These are phyloP conservation scores for Clupea harengus DNA, from an alignment of 2,113 vertebrate species.

Conservation along the genomic window DNA sequence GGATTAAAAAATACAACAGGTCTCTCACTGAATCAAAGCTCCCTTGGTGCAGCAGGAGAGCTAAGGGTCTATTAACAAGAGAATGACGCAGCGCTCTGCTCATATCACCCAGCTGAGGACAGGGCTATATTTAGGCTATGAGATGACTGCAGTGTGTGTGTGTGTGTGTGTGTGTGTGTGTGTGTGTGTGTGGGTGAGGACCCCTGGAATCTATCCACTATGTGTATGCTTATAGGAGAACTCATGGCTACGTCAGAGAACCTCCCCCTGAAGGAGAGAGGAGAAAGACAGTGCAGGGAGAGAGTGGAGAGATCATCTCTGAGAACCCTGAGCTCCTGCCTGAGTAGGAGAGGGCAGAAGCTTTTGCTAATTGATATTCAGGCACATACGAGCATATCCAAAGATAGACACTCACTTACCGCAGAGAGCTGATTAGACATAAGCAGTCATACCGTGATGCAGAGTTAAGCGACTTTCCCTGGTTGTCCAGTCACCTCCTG, in stretches of 20 bases:
- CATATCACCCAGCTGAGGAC: constrained; percentile 5
- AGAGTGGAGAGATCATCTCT: not conserved
- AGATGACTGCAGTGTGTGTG: not conserved
- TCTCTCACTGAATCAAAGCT: not conserved
- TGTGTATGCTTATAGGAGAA: not conserved
- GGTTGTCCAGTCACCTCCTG: not conserved
- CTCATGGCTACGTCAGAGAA: not conserved
- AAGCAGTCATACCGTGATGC: not conserved
- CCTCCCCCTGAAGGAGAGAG: not conserved
- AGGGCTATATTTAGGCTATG: constrained; percentile 12
- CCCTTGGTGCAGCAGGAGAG: not conserved
- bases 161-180: not conserved
- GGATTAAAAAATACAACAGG: not conserved
- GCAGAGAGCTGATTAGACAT: not conserved
- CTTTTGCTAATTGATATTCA: not conserved
- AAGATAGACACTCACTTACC: not conserved
- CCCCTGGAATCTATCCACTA: not conserved
- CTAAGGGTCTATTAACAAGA: not conserved
- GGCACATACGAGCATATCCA: not conserved
- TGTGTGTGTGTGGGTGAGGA: not conserved
- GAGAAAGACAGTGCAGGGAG: not conserved
- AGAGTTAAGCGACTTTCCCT: not conserved
- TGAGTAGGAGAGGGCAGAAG: not conserved
- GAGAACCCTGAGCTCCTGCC: not conserved
- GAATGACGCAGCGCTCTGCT: constrained; percentile 6